These are phyloP conservation scores for Selene dorsalis DNA, from an alignment of 2,797 vertebrate genomes.

Conservation along the genomic window DNA sequence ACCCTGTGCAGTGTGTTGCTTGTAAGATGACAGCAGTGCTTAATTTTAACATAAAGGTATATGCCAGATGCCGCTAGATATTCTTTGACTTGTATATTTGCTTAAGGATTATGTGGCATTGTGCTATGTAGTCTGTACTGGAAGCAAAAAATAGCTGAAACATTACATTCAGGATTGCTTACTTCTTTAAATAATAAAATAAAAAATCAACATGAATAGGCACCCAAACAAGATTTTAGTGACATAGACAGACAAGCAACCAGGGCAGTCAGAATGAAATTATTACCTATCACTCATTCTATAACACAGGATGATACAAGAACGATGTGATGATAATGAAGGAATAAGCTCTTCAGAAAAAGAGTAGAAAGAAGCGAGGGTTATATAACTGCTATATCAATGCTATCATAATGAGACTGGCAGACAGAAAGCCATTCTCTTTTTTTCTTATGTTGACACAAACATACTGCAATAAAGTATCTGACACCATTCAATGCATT, in stretches of 20 bases:
- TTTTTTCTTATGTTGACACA: not conserved
- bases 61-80: constrained; percentile 60
- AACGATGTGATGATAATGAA: constrained; percentile 16
- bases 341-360: not conserved
- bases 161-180: constrained; percentile 35
- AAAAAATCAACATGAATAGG: constrained; percentile 37
- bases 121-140: constrained; percentile 36
- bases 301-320: not conserved
- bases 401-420: not conserved
- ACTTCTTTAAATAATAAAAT: constrained; percentile 20
- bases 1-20: constrained; percentile 54
- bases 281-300: constrained; percentile 17
- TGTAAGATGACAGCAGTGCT: constrained; percentile 71
- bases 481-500: constrained; percentile 12
- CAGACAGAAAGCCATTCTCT: not conserved
- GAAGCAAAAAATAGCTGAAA: constrained; percentile 43
- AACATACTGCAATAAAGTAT: constrained; percentile 14
- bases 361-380: not conserved
- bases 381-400: not conserved
- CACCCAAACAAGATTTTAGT: constrained; percentile 15
- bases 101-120: constrained; percentile 47
- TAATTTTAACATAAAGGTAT: constrained; percentile 78
- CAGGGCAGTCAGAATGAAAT: constrained; percentile 17
- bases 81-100: constrained; percentile 53
- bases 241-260: constrained; percentile 21